Base-by-base conservation (phyloP, 64 coral and sea anemone species). In the Dendrophyllia cribrosa region DNA sequence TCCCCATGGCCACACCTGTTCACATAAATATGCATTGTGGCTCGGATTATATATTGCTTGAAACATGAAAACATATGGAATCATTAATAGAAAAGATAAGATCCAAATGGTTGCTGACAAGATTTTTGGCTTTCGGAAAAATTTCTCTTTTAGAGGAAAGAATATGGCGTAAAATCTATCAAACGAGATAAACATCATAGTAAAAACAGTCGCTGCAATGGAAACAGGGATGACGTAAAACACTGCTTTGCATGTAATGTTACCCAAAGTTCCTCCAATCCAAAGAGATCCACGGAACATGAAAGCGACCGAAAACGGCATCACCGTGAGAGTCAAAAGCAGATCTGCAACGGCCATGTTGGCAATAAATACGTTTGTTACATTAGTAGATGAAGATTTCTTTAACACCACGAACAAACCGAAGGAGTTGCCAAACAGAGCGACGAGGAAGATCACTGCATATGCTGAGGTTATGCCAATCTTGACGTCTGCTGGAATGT, bases 261-360 rank as follows among this genome's bases (percentile, higher is more conserved):
- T 75, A 1, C 90, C 90, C 72, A 92, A 66, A 5, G 24, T 53
- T 66, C 80, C 90, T 66, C 59, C 56, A 14, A 86, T 43, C 90
- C 90, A 92, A 2, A 1, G 1, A 7, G 16, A 4, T 6, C 44
- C 58, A 66, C 59, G 44, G 22, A 76, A 76, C 4, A 66, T 6
- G 6, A 1, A 9, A 55, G 45, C 58, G 16, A 92, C 75, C 44
- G 83, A 62, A 46, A 86, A 86, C 43, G 90, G 90, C 81, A 92
- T 92, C 9, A 92, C 22, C 14, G 59, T 92, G 14, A 56, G 17
- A 53, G 55, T 84, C 12, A 86, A 61, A 6, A 86, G 23, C 5
- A 92, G 82, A n/a, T 92, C 80, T 46, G 80, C 70, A 47, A 92
- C 80, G 15, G 90, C 82, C 26, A 92, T 87, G 83, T 92, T 92